These are phyloP conservation scores for Sebastes nivosus DNA, from an alignment of 2,797 vertebrate genomes.

Conservation along the genomic window DNA sequence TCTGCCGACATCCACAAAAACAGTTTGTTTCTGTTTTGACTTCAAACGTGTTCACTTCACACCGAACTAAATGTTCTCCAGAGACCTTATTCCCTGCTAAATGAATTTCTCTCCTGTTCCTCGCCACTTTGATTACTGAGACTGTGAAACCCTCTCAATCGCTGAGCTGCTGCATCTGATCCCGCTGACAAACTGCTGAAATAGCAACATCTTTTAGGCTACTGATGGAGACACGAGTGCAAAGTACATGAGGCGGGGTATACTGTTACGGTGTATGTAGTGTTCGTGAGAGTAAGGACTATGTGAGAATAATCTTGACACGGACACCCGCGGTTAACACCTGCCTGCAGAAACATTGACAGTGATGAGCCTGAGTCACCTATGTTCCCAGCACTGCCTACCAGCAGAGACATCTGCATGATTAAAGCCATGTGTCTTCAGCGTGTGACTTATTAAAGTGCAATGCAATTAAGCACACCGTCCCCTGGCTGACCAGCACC, in stretches of 20 bases:
- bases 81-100: conserved; percentile 49
- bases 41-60: conserved; percentile 59
- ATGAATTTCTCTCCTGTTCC: conserved; percentile 54
- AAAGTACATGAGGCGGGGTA: conserved; percentile 5
- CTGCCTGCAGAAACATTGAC: conserved; percentile 41
- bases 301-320: conserved; percentile 24
- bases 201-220: conserved; percentile 48
- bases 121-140: conserved; percentile 58
- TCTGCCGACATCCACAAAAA: conserved; percentile 56
- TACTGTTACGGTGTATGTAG: not conserved
- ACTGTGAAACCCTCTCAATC: conserved; percentile 30
- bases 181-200: conserved; percentile 59
- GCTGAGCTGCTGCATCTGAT: conserved; percentile 39
- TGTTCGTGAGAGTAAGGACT: conserved; percentile 15
- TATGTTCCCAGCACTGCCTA: conserved; percentile 49
- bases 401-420: conserved; percentile 66
- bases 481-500: conserved; percentile 72
- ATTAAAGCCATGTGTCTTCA: conserved; percentile 71
- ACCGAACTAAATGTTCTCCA: conserved; percentile 61
- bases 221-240: conserved; percentile 26
- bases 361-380: conserved; percentile 47
- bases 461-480: conserved; percentile 74
- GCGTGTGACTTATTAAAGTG: conserved; percentile 80
- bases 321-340: conserved; percentile 30
- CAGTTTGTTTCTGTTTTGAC: conserved; percentile 61